These are phyloP conservation scores for Pangasius sanitwongsei DNA, from an alignment of 2,797 vertebrate genomes.

Conservation along the genomic window DNA sequence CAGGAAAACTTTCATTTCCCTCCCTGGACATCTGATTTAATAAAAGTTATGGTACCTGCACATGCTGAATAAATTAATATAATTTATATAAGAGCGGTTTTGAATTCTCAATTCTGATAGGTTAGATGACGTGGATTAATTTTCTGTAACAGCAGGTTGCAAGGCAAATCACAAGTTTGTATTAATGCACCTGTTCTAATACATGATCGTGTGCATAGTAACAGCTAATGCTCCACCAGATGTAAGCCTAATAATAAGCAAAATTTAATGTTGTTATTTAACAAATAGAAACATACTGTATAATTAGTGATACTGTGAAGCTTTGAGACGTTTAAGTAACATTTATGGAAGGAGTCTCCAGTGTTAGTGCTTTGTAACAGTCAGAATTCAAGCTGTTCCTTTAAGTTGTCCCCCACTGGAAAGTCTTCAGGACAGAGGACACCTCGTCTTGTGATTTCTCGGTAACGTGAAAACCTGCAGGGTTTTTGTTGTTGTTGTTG, in stretches of 20 bases:
- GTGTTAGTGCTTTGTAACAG: not conserved
- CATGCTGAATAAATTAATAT: not conserved
- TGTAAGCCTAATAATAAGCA: not conserved
- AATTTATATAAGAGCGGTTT: not conserved
- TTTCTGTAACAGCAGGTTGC: not conserved
- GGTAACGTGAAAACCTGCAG: not conserved
- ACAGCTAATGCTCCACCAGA: not conserved
- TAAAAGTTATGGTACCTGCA: not conserved
- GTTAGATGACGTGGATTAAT: too few relatives aligned
- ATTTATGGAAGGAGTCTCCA: slow-evolving; percentile 7
- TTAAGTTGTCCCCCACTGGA: not conserved
- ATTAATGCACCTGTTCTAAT: not conserved
- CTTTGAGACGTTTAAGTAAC: not conserved
- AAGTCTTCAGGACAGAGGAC: not conserved
- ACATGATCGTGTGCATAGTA: not conserved
- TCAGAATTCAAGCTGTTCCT: not conserved
- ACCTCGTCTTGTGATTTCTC: too few relatives aligned
- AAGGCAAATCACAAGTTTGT: not conserved
- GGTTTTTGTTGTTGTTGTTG: not conserved
- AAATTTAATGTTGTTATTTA: not conserved
- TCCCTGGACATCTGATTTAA: not conserved
- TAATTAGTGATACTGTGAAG: not conserved
- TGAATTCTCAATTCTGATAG: not conserved
- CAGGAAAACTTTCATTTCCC: not conserved
- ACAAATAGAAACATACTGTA: not conserved